Percentiles rank a stretch among this genome's conserved stretches.
Evolutionary conservation across 2,888 invertebrate species (phyloP).

Genomic region (Tetrapedia diversipes): DNA sequence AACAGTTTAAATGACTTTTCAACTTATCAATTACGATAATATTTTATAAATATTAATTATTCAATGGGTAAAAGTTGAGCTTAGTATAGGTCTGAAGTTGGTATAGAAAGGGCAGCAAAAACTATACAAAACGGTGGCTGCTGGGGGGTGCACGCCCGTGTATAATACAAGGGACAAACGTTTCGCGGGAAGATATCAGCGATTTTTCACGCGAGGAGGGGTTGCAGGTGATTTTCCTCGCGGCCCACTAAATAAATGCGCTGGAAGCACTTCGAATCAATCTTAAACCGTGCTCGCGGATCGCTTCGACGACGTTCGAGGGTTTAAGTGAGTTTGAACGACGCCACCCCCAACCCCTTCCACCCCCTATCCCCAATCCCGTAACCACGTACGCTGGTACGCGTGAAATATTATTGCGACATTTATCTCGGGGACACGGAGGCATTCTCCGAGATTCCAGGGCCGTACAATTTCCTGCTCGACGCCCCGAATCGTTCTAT

Average conservation of each 20-base stretch:
- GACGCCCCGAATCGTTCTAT: constrained; percentile 17
- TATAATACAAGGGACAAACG: constrained; percentile 57
- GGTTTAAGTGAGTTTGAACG: constrained; percentile 62
- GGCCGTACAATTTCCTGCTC: constrained; percentile 21
- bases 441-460: constrained; percentile 28
- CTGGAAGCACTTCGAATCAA: constrained; percentile 64
- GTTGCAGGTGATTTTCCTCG: constrained; percentile 49
- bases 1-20: no score
- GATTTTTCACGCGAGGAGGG: constrained; percentile 60
- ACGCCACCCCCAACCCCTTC: constrained; percentile 1
- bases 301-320: constrained; percentile 45
- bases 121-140: no score
- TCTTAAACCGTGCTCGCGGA: constrained; percentile 51
- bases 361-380: not conserved
- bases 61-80: no score
- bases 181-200: constrained; percentile 55
- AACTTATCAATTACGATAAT: no score
- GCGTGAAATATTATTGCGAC: constrained; percentile 58
- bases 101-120: no score
- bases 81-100: no score
- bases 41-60: no score
- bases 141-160: not conserved
- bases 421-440: constrained; percentile 45
- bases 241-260: constrained; percentile 72
- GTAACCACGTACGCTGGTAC: constrained; percentile 24